These are phyloP conservation scores for Harpagifer antarcticus DNA, from an alignment of 2,797 vertebrate species.

Conservation along the genomic window DNA sequence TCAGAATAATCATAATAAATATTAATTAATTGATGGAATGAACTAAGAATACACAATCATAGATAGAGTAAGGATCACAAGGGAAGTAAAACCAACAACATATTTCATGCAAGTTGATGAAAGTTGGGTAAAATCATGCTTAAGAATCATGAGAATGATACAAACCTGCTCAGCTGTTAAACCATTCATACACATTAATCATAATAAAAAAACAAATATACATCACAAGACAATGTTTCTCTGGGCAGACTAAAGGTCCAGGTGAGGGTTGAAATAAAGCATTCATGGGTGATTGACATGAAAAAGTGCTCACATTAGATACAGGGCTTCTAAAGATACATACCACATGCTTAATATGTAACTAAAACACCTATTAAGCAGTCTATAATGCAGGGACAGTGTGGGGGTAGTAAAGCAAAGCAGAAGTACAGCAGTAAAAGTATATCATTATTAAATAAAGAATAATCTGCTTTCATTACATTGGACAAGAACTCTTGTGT, in stretches of 20 bases:
- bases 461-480: not conserved
- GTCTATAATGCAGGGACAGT: not conserved
- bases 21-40: not conserved
- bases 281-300: not conserved
- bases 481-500: not conserved
- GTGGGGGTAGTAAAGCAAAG: not conserved
- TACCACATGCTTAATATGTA: not conserved
- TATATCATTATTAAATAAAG: not conserved
- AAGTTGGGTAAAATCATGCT: not conserved
- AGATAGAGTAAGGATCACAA: not conserved
- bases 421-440: not conserved
- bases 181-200: not conserved
- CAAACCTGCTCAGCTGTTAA: slow-evolving; percentile 31
- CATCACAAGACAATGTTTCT: slow-evolving; percentile 8
- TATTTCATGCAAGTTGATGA: not conserved
- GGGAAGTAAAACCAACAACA: not conserved
- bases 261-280: not conserved
- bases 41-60: not conserved
- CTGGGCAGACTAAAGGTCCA: not conserved
- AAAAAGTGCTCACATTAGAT: slow-evolving; percentile 7
- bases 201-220: not conserved
- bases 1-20: not conserved
- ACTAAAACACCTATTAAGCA: not conserved
- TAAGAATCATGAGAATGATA: slow-evolving; percentile 7
- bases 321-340: slow-evolving; percentile 2